phyloP scores from a whole-genome alignment of 2,797 vertebrate species.

The Alauda arvensis region DNA sequence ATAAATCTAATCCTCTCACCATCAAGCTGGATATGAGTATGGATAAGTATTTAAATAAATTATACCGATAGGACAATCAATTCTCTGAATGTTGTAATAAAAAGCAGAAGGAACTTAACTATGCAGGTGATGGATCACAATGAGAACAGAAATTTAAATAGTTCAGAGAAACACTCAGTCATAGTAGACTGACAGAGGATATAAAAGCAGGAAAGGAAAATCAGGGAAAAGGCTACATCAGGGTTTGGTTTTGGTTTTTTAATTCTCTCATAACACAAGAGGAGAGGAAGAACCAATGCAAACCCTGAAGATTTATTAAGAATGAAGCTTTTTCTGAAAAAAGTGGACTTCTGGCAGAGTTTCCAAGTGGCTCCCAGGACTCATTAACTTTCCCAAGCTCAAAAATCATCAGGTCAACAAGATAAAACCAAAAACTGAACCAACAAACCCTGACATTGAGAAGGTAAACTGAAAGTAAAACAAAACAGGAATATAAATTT shows the following conservation, averaged over 20 bases:
- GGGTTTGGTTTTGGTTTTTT: no score
- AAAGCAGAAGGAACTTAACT: neutral
- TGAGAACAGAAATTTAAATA: neutral
- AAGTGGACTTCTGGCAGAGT: neutral
- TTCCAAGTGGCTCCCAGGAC: neutral
- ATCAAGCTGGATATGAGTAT: neutral
- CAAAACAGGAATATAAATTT: neutral
- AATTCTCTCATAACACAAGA: neutral
- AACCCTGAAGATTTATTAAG: neutral
- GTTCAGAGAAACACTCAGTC: neutral
- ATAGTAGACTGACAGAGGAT: neutral
- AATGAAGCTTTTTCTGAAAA: neutral
- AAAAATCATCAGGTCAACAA: neutral
- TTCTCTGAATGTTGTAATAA: neutral
- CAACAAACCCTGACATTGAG: neutral
- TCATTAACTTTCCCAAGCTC: neutral
- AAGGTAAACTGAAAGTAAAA: neutral
- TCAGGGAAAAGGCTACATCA: neutral
- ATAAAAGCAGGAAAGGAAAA: neutral
- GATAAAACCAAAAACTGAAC: neutral
- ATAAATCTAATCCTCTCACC: conserved; percentile 17
- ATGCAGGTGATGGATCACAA: neutral
- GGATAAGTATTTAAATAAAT: conserved; percentile 27
- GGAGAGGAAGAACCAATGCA: neutral
- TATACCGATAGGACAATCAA: neutral